Conservation (phyloP, 2,113 vertebrate genomes). For the Coreoperca whiteheadi region DNA sequence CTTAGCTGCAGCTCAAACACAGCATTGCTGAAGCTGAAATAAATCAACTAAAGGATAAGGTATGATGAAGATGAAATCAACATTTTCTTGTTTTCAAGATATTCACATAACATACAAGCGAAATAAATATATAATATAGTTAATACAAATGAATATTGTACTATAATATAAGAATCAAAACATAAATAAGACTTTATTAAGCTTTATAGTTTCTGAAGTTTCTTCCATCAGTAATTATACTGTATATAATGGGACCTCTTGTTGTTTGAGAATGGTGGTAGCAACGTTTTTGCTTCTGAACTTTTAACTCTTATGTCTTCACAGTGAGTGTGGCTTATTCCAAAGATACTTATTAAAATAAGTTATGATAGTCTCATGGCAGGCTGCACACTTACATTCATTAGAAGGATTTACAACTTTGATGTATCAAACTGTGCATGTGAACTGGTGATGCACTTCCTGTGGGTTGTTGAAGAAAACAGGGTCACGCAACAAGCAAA, state of each 20-base stretch:
- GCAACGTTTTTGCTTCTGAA: background rate
- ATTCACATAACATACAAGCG: background rate
- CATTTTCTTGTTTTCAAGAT: background rate
- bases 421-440: too few relatives aligned
- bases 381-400: background rate
- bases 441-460: background rate
- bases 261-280: background rate
- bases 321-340: background rate
- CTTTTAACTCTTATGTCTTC: background rate
- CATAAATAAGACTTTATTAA: background rate
- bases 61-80: slow-evolving; percentile 62
- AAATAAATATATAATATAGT: background rate
- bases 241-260: background rate
- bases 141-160: background rate
- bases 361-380: background rate
- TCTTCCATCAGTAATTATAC: slow-evolving; percentile 3
- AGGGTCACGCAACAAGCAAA: background rate
- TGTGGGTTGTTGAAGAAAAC: background rate
- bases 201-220: background rate
- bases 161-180: background rate
- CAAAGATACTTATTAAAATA: background rate
- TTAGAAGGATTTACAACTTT: too few relatives aligned
- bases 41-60: slow-evolving; percentile 89
- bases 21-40: slow-evolving; percentile 88
- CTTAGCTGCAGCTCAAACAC: slow-evolving; percentile 90